phyloP scores from a whole-genome alignment of 2,113 vertebrate species.

The Ibidorhyncha struthersii region DNA sequence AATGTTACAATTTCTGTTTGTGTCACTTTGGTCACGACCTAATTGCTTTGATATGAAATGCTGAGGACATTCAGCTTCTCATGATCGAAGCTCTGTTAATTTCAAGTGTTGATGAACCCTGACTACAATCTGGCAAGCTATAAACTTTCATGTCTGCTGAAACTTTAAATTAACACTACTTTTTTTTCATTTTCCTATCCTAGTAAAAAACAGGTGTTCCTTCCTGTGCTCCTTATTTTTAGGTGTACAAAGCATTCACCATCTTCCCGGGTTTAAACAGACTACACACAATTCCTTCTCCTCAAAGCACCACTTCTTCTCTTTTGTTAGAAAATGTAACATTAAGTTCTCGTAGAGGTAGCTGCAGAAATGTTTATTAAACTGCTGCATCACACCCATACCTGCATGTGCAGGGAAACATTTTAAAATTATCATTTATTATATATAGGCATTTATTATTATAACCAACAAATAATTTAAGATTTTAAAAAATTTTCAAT shows the following conservation, averaged over 20 bases:
- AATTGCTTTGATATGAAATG: not conserved
- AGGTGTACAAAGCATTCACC: not conserved
- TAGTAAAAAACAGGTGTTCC: not conserved
- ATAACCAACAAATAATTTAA: not conserved
- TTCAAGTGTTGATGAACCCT: not conserved
- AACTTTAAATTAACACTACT: not conserved
- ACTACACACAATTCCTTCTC: not conserved
- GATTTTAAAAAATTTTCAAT: not conserved
- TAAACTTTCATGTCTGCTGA: not conserved
- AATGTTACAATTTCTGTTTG: not conserved
- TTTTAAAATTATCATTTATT: not conserved
- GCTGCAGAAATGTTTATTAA: not conserved
- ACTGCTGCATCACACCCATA: not conserved
- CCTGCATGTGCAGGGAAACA: not conserved
- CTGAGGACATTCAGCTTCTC: not conserved
- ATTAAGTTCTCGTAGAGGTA: not conserved
- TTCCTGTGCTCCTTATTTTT: not conserved
- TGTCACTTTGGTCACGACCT: not conserved
- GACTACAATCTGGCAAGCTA: not conserved
- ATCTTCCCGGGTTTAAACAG: not conserved
- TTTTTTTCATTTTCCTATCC: not conserved
- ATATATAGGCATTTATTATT: no score
- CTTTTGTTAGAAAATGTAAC: not conserved
- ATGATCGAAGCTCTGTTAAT: not conserved
- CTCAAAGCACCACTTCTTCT: not conserved